phyloP scores from a whole-genome alignment of 1,140 invertebrate genomes.

The Brachystomella parvula region DNA sequence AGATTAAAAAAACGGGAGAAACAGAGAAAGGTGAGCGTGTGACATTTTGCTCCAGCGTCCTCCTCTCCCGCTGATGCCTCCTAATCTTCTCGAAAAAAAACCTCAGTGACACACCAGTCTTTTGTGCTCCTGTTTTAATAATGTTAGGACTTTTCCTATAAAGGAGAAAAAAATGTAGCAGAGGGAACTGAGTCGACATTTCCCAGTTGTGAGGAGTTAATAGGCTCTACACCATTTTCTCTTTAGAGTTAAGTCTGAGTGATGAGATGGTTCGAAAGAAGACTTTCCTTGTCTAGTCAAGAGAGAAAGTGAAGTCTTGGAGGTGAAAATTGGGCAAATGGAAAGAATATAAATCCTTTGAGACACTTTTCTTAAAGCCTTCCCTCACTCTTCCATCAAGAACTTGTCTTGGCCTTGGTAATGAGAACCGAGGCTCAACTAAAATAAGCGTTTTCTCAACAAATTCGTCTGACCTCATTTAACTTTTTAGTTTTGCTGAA shows the following conservation, averaged over 20 bases:
- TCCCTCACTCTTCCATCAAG: background rate
- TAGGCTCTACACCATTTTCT: background rate
- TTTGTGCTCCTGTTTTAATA: too few species aligned
- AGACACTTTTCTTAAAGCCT: background rate
- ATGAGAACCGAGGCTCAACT: background rate
- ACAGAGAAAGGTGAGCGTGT: too few species aligned
- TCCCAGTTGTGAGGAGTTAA: background rate
- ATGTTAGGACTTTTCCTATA: background rate
- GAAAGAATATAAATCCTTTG: background rate
- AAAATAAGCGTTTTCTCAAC: background rate
- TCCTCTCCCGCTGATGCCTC: too few species aligned
- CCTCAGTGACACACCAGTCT: too few species aligned
- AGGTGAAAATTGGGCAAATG: background rate
- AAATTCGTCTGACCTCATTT: background rate
- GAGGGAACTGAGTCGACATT: background rate
- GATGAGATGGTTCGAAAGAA: background rate
- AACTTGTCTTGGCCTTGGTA: background rate
- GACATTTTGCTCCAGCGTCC: too few species aligned
- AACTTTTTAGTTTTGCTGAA: too few species aligned
- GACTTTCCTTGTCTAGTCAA: too few species aligned
- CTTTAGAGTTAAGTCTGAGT: background rate
- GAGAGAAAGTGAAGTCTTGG: background rate
- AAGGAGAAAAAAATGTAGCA: background rate
- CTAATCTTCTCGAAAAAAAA: too few species aligned
- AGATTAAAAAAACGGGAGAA: too few species aligned